Conservation (phyloP, 1,140 invertebrate genomes). For the Ceratina calcarata region DNA sequence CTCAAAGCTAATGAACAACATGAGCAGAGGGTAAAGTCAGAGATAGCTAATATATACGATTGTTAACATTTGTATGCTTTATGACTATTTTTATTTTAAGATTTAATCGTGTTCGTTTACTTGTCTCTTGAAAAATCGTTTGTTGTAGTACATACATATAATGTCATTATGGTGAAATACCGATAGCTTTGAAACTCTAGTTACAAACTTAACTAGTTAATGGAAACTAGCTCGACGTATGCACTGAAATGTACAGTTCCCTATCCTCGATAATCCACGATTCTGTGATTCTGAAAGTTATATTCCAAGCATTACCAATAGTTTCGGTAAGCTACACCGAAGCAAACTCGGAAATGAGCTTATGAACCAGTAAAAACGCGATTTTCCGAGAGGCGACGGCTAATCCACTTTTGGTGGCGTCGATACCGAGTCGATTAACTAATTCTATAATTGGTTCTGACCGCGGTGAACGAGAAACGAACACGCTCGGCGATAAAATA, state of each 20-base stretch:
- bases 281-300: no score
- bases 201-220: not conserved
- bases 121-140: slow-evolving; percentile 6
- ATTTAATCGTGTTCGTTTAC: slow-evolving; percentile 9
- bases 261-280: no score
- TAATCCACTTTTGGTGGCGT: slow-evolving; percentile 11
- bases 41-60: no score
- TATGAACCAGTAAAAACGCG: not conserved
- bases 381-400: not conserved
- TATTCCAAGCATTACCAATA: no score
- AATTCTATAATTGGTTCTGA: slow-evolving; percentile 14
- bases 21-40: no score
- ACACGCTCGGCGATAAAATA: not conserved
- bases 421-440: slow-evolving; percentile 14
- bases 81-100: no score
- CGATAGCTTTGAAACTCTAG: not conserved
- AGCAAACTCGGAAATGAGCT: not conserved
- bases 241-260: not conserved
- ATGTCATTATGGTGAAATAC: no score
- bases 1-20: no score
- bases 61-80: no score
- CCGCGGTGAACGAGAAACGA: not conserved
- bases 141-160: no score
- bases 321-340: no score
- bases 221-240: not conserved